Conservation (phyloP, 2,113 vertebrate species). For the Microtus pennsylvanicus region DNA sequence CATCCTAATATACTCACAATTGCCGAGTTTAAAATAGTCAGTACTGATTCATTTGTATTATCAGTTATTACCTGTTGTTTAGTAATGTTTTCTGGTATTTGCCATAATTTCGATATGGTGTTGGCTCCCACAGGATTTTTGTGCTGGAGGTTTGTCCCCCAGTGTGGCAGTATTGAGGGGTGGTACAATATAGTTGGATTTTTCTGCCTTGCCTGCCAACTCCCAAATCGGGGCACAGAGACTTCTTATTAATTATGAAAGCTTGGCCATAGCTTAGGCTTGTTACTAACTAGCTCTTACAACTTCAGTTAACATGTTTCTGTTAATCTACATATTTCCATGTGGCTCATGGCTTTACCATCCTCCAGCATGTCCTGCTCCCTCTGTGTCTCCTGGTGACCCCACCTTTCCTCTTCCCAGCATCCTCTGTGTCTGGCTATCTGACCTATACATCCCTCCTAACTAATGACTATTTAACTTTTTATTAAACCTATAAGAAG, state of each 20-base stretch:
- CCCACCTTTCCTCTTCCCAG: too few relatives aligned
- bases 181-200: not conserved
- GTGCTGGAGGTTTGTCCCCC: not conserved
- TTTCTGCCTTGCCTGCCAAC: not conserved
- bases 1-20: not conserved
- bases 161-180: not conserved
- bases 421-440: too few relatives aligned
- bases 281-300: not conserved
- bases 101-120: not conserved
- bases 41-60: not conserved
- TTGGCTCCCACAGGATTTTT: not conserved
- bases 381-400: too few relatives aligned
- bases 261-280: not conserved
- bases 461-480: too few relatives aligned
- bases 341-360: too few relatives aligned
- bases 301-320: too few relatives aligned
- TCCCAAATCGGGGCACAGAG: not conserved
- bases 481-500: too few relatives aligned
- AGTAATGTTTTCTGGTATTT: not conserved
- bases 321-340: too few relatives aligned
- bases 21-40: not conserved
- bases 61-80: conserved; percentile 31
- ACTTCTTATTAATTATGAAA: not conserved
- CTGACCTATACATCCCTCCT: too few relatives aligned
- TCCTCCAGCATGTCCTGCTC: too few relatives aligned